Evolutionary conservation across 2,888 invertebrate genomes (phyloP), one percentile per base, ranked within the genome.

Genomic region (Drosophila quinaria): DNA sequence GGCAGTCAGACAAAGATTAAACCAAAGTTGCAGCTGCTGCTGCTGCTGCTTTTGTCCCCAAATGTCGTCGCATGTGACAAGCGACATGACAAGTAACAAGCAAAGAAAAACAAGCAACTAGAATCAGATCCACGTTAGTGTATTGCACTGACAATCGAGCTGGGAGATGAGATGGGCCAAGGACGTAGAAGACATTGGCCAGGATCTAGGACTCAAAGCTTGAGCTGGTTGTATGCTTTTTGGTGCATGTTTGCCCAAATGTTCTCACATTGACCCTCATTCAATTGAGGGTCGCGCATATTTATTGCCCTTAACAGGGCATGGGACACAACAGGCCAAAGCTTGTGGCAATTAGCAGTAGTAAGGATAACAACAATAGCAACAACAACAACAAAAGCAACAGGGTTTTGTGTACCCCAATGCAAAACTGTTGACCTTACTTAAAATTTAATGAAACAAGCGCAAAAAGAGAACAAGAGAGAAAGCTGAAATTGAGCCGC

Each of bases 201-300:
- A 25, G 54, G 42, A 51, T 51, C 46, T 47, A 19, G 22, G 54
- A 31, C 37, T 35, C n/a, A 46, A 29, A 33, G 61, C 54, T 41
- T 3, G 8, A 29, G 37, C 41, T 56, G 17, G 49, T 49, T 56
- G 31, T 51, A 41, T 44, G 29, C 44, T 60, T 49, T 70, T 58
- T 63, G 56, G 42, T 60, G 74, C 67, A 73, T 78, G 70, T 71
- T 66, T 55, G 55, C 41, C 54, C 54, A 74, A 77, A 76, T 85
- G 74, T 85, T 73, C 70, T 81, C 82, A 70, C 85, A 78, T 71
- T 87, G 87, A 76, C 87, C 87, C 87, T 74, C 71, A 73, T 66
- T 60, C 50, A 58, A 41, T 54, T 50, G 51, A 49, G 65, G 73
- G 70, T 51, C 65, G 49, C 58, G 54, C 51, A 62, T 56, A 77